Conservation (phyloP, 2,888 invertebrate species). For the Aphodius granarius region DNA sequence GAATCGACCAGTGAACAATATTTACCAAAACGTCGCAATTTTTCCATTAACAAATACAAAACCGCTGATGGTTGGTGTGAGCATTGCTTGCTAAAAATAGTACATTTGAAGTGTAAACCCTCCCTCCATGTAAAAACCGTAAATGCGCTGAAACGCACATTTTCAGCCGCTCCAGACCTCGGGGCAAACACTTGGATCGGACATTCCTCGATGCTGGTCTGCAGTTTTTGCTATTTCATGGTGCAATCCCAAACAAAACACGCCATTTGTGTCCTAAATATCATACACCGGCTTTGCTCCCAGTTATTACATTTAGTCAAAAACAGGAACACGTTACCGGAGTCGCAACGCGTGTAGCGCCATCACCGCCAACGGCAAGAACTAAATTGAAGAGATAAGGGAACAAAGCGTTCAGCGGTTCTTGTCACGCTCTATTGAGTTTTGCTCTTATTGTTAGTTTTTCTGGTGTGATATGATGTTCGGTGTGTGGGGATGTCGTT, state of each 20-base stretch:
- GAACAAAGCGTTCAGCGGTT: background rate
- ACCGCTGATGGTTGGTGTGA: background rate
- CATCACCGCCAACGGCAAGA: background rate
- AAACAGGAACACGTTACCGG: background rate
- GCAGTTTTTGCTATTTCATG: background rate
- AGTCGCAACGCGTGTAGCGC: background rate
- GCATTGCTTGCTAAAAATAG: background rate
- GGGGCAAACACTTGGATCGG: background rate
- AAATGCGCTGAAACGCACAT: background rate
- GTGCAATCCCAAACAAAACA: background rate
- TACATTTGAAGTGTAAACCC: background rate
- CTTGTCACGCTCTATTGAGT: background rate
- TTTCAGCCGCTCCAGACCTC: background rate
- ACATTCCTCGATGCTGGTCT: background rate
- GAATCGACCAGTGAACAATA: too few species aligned
- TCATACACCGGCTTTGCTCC: background rate
- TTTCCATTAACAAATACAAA: background rate
- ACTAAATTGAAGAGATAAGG: slow-evolving; percentile 13
- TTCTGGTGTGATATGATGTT: background rate
- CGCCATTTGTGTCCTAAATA: background rate
- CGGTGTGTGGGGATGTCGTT: background rate
- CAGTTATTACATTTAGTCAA: background rate
- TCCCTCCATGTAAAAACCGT: background rate
- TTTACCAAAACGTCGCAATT: too few species aligned
- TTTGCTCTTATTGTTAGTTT: background rate